Conservation (phyloP, 92 coral and sea anemone genomes). For the Phenganax subtilis region DNA sequence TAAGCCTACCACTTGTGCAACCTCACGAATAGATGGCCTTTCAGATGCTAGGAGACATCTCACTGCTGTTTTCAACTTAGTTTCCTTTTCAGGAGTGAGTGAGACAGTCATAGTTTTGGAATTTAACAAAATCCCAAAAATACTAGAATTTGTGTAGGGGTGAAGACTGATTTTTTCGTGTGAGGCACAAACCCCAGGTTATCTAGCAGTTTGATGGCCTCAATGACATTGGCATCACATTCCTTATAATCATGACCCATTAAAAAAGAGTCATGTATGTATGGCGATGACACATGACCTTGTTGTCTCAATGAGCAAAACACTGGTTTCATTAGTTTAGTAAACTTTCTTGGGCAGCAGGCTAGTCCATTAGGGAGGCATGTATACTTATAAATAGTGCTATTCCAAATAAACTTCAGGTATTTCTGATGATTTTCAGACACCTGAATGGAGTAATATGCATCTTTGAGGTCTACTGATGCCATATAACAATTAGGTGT, state of each 20-base stretch:
- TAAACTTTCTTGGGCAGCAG: slow-evolving; percentile 41
- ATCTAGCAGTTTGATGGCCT: slow-evolving; percentile 35
- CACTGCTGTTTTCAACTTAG: too few relatives aligned
- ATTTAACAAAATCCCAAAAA: slow-evolving; percentile 28
- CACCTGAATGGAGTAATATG: slow-evolving; percentile 34
- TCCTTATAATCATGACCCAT: slow-evolving; percentile 39
- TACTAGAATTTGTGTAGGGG: slow-evolving; percentile 31
- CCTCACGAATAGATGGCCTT: too few relatives aligned
- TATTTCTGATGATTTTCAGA: slow-evolving; percentile 38
- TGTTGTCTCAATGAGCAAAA: slow-evolving; percentile 30
- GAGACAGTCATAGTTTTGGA: not conserved
- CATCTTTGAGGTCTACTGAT: too few relatives aligned
- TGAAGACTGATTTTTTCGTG: slow-evolving; percentile 42
- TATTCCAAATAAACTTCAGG: slow-evolving; percentile 45
- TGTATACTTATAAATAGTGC: slow-evolving; percentile 43
- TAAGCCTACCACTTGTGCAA: too few relatives aligned
- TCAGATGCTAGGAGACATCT: too few relatives aligned
- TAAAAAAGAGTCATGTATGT: slow-evolving; percentile 45
- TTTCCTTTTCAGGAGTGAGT: slow-evolving; percentile 38
- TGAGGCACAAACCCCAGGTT: slow-evolving; percentile 39
- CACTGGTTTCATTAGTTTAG: slow-evolving; percentile 49
- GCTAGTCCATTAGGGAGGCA: slow-evolving; percentile 55
- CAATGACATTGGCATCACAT: slow-evolving; percentile 36
- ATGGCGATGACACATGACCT: slow-evolving; percentile 29
- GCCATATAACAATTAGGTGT: not conserved